Evolutionary conservation across 2,888 invertebrate genomes (phyloP).

Genomic region (Xestoiulus laeticollis): DNA sequence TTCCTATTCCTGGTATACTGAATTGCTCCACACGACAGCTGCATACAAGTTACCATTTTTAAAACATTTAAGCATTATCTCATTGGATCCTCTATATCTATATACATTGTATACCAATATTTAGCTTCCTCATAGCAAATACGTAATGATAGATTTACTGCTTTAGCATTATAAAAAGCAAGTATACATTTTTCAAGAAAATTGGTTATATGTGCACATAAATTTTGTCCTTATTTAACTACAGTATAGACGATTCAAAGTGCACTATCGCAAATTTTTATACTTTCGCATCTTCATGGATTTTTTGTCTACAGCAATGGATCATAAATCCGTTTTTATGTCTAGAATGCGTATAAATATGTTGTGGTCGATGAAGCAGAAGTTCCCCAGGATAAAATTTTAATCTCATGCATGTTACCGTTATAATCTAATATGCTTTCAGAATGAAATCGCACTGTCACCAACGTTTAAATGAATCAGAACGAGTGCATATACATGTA

Average conservation of each 20-base stretch:
- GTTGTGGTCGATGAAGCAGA: background rate
- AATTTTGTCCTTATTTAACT: background rate
- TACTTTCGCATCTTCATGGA: background rate
- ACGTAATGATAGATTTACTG: background rate
- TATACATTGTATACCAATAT: background rate
- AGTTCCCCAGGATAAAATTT: too few relatives aligned
- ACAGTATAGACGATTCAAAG: background rate
- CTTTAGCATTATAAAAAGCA: background rate
- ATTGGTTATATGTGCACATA: slow-evolving; percentile 11
- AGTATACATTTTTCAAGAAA: slow-evolving; percentile 3
- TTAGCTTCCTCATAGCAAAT: background rate
- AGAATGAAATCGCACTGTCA: background rate
- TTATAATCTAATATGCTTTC: background rate
- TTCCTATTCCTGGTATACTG: background rate
- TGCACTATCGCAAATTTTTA: background rate
- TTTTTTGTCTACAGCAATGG: background rate
- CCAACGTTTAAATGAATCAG: too few relatives aligned
- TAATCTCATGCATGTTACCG: background rate
- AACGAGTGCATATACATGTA: too few relatives aligned
- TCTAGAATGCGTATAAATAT: background rate
- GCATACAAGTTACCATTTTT: too few relatives aligned
- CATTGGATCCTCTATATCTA: too few relatives aligned
- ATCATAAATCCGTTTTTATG: slow-evolving; percentile 1
- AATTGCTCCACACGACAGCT: too few relatives aligned
- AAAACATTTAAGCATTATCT: too few relatives aligned